Evolutionary conservation across 2,797 vertebrate genomes (phyloP), one percentile per base, ranked within the genome.

Genomic region (Micropoecilia bifurca): DNA sequence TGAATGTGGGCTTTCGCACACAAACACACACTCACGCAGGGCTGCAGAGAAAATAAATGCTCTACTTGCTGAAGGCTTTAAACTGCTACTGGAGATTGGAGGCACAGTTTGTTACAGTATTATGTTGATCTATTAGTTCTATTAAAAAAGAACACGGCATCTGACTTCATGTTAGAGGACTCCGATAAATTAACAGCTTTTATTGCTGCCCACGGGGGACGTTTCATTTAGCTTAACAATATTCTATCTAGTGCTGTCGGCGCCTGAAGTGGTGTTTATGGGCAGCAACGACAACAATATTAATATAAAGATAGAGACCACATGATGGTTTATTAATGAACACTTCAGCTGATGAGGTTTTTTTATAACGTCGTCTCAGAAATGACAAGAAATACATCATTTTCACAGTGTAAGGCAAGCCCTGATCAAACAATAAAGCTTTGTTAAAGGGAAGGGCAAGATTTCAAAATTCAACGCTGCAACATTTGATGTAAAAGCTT

Each of bases 111-210:
- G 68, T 84, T 75, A 72, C 72, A 84, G 87, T 76, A 71, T 80
- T 59, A 80, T 78, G 73, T 66, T 76, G 73, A 83, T 87, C 63
- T 75, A 78, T 87, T 78, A 61, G 57, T 71, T 20, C 72, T 71
- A 75, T 88, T 86, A 77, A 48, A 84, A 33, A 33, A 74, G 43
- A 73, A 71, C 73, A 25, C 30, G 36, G 71, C 25, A 6, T 74
- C 72, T 25, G 45, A 46, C 18, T 78, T 81, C 74, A 63, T 59
- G 68, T 79, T 45, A 71, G 61, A 30, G 33, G 63, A 53, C 59
- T 69, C 57, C 76, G 68, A 61, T 50, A 69, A 3, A 41, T 79
- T 30, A 48, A 46, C 20, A 63, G 9, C 55, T 78, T 82, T 39
- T 75, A 77, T 79, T 9, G 9, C 61, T 61, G 55, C 57, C 75